phyloP scores from a whole-genome alignment of 2,888 invertebrate genomes.

The Timema podura region DNA sequence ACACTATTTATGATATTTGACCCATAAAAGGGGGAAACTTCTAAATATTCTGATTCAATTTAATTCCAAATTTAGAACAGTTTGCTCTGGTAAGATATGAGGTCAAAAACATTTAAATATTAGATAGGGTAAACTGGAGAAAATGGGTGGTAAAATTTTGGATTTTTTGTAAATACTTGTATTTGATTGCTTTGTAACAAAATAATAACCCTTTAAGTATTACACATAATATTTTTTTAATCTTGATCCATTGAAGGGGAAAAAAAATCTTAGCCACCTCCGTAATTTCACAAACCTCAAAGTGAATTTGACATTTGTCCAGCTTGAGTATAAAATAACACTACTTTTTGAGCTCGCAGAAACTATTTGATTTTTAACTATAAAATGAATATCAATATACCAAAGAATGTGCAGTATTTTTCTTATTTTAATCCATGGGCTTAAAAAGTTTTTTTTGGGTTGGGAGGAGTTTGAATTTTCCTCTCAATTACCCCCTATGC shows the following conservation, averaged over 20 bases:
- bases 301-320: constrained; percentile 5
- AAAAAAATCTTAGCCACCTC: neutral
- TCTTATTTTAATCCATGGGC: neutral
- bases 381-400: neutral
- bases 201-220: neutral
- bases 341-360: neutral
- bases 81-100: too few relatives aligned
- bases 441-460: neutral
- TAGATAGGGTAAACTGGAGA: neutral
- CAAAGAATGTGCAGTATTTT: neutral
- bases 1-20: too few relatives aligned
- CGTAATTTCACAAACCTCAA: neutral
- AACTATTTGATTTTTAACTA: neutral
- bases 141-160: constrained; percentile 8
- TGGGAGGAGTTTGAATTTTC: neutral
- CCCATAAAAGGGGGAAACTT: too few relatives aligned
- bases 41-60: too few relatives aligned
- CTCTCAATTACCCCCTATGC: constrained; percentile 13
- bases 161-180: neutral
- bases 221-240: neutral
- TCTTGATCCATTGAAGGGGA: neutral
- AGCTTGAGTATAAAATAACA: neutral
- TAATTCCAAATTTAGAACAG: too few relatives aligned
- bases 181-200: neutral
- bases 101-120: too few relatives aligned